Evolutionary conservation across 1,140 invertebrate species (phyloP).

Genomic region (Euura lappo): DNA sequence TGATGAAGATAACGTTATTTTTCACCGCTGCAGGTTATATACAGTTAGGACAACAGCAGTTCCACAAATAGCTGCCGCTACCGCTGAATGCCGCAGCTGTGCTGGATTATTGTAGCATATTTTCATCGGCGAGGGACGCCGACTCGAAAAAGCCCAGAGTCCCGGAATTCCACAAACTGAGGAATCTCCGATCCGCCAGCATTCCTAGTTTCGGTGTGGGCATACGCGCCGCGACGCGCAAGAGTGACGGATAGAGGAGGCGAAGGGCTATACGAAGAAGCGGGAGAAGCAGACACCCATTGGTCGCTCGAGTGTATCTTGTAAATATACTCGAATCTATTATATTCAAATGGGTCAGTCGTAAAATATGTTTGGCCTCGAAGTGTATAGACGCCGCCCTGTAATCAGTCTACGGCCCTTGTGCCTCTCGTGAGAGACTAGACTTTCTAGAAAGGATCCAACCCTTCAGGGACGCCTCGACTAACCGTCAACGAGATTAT

Average conservation of each 20-base stretch:
- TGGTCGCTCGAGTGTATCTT: background rate
- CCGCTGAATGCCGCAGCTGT: background rate
- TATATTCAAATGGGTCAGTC: background rate
- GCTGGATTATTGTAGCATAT: background rate
- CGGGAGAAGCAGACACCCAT: too few species aligned
- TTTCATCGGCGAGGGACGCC: background rate
- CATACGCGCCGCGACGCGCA: too few species aligned
- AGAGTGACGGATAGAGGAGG: too few species aligned
- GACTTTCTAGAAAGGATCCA: background rate
- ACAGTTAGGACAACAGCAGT: background rate
- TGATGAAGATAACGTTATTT: background rate
- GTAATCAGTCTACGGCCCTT: background rate
- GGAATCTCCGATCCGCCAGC: constrained; percentile 1
- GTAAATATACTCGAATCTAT: background rate
- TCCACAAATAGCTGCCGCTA: background rate
- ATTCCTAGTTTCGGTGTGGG: background rate
- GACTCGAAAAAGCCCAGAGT: background rate
- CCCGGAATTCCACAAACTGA: background rate
- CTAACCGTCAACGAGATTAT: too few species aligned
- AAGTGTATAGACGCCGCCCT: background rate
- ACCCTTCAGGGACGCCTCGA: too few species aligned
- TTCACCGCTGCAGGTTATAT: background rate
- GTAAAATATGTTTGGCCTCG: background rate
- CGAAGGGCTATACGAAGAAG: too few species aligned
- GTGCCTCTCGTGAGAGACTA: background rate